Conservation (phyloP, 2,888 invertebrate genomes). For the Eurytoma adleriae region DNA sequence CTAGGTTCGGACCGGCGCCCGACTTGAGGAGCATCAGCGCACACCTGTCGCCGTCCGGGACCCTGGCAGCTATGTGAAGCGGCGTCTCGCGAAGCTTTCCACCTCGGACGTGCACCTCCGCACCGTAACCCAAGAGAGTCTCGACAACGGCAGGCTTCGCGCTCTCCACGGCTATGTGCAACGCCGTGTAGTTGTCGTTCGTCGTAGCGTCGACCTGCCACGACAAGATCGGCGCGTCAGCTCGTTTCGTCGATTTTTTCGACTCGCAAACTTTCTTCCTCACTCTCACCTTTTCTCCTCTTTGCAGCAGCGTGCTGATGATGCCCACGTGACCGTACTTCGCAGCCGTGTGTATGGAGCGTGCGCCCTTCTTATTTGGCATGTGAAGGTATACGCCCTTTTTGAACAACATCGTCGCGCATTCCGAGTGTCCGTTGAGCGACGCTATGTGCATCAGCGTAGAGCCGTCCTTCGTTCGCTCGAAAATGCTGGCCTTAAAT, state of each 20-base stretch:
- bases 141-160: constrained; percentile 97
- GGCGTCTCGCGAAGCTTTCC: constrained; percentile 95
- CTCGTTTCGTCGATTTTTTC: too few relatives aligned
- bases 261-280: too few relatives aligned
- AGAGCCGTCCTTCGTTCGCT: constrained; percentile 98
- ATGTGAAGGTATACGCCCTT: constrained; percentile 99
- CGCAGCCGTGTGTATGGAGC: constrained; percentile 98
- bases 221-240: not conserved
- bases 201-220: constrained; percentile 71
- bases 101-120: constrained; percentile 96
- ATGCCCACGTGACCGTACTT: constrained; percentile 98
- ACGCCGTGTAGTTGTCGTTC: constrained; percentile 94
- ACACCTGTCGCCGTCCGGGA: constrained; percentile 93
- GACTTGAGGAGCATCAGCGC: constrained; percentile 98
- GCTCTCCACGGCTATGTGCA: constrained; percentile 97
- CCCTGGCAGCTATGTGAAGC: constrained; percentile 96
- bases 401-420: constrained; percentile 98
- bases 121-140: constrained; percentile 97
- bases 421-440: constrained; percentile 97
- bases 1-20: constrained; percentile 96
- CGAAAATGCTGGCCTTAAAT: constrained; percentile 97
- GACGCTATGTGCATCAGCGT: constrained; percentile 99
- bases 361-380: constrained; percentile 98
- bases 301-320: constrained; percentile 95
- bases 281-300: constrained; percentile 94